Conservation (phyloP, 1,140 invertebrate species). For the Caenorhabditis latens region DNA sequence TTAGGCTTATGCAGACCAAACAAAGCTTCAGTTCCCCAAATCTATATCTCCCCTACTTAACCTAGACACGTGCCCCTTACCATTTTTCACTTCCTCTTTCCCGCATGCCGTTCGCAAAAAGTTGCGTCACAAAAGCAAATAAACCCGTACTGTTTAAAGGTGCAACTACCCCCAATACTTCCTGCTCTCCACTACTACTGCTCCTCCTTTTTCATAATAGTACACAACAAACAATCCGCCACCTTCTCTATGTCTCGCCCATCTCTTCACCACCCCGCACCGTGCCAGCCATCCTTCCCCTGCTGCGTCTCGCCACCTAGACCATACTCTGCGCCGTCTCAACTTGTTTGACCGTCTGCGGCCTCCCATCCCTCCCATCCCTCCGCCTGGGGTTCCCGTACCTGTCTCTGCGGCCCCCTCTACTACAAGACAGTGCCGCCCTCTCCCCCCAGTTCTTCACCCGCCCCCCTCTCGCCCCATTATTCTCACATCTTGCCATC, state of each 20-base stretch:
- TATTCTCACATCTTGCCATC: constrained; percentile 48
- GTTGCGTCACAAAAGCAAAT: neutral
- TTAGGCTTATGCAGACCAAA: too few relatives aligned
- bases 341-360: constrained; percentile 1
- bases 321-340: neutral
- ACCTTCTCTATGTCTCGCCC: neutral
- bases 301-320: neutral
- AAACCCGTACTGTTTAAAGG: constrained; percentile 39
- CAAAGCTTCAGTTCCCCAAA: too few relatives aligned
- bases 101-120: neutral
- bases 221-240: neutral
- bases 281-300: constrained; percentile 27
- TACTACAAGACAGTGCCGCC: constrained; percentile 51
- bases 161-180: neutral
- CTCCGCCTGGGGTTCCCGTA: constrained; percentile 12
- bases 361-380: neutral
- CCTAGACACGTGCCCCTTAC: too few relatives aligned
- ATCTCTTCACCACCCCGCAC: neutral
- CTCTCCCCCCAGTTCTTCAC: neutral
- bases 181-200: neutral
- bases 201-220: neutral
- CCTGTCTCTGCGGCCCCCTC: constrained; percentile 41
- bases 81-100: constrained; percentile 14
- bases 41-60: too few relatives aligned
- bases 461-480: neutral